Base-by-base conservation (phyloP, 2,797 vertebrate genomes). In the Cirrhinus mrigala region DNA sequence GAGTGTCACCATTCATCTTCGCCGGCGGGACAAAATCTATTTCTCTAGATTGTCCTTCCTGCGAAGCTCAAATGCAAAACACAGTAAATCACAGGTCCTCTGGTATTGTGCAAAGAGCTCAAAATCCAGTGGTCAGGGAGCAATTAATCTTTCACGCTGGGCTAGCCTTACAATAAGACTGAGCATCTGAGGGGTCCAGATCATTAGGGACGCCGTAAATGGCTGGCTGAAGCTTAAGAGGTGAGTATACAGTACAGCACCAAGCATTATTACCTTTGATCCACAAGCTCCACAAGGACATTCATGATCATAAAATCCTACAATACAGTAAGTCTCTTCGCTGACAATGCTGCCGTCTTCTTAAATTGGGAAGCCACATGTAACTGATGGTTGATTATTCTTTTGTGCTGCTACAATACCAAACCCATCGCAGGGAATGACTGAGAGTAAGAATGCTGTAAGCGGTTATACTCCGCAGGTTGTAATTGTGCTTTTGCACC, bases 1-100 rank as follows among this genome's bases (percentile, higher is more conserved):
- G 83, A 89, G 73, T 86, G 90, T 89, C 90, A 83, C 81, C 64
- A 87, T 90, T 87, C 80, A 82, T 90, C 87, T 88, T 83, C 24
- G 5, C 85, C 70, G 69, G 37, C 29, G 68, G 64, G 76, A 85
- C 60, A 81, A 86, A 87, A 89, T 88, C 81, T 74, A 77, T 89
- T 83, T 6, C 40, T 83, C 29, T 79, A 84, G 88, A 91, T 85
- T 78, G 89, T 86, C 64, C 77, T 82, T 79, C 62, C 87, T 71
- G 78, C 88, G 52, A 81, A 82, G 85, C 78, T 68, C 88, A 74
- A 83, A 85, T 33, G 81, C 75, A 37, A 86, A 87, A 6, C 73
- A 64, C 86, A 83, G 85, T 90, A 86, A 88, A 85, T 88, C 84
- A 81, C 76, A 69, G 20, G 58, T 73, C 74, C 58, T 50, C 74